Evolutionary conservation across 1,140 invertebrate species (phyloP).

Genomic region (Rhagoletis zephyria): DNA sequence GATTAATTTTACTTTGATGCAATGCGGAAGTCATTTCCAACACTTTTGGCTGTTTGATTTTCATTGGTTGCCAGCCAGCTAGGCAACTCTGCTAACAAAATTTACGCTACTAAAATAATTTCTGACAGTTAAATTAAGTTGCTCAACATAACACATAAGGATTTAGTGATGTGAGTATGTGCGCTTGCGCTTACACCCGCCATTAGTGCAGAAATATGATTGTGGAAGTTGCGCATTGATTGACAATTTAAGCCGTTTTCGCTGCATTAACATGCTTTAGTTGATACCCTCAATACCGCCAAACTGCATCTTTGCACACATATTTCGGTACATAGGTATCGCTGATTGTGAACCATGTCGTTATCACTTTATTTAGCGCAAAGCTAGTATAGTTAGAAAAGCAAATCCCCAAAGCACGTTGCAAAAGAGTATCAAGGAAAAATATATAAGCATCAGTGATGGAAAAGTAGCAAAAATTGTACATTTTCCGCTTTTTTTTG

Average conservation of each 20-base stretch:
- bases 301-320: no score
- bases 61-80: background rate
- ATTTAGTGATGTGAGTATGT: background rate
- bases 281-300: no score
- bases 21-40: conserved; percentile 35
- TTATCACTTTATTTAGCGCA: no score
- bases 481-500: no score
- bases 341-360: no score
- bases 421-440: no score
- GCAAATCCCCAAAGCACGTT: no score
- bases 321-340: no score
- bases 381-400: no score
- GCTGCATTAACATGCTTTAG: no score
- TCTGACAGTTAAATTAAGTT: conserved; percentile 39
- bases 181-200: background rate
- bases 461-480: no score
- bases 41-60: background rate
- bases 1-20: conserved; percentile 11
- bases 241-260: background rate
- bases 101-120: background rate
- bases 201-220: background rate
- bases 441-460: no score
- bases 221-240: background rate
- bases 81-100: background rate
- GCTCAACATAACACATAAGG: background rate